These are phyloP conservation scores for Balaenoptera acutorostrata DNA, from an alignment of 2,113 vertebrate species.

Conservation along the genomic window DNA sequence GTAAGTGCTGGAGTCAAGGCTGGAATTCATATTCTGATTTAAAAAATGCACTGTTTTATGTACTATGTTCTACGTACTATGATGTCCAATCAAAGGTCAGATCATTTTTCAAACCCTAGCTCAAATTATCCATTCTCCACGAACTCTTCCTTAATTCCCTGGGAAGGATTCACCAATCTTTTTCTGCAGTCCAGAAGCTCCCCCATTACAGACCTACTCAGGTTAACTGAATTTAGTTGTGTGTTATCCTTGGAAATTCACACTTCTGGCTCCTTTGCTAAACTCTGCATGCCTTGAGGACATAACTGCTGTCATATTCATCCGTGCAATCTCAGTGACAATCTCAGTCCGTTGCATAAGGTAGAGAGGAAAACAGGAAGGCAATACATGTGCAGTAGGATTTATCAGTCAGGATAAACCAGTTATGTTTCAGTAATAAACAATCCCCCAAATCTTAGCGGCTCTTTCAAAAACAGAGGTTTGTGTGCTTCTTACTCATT, in stretches of 20 bases:
- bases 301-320: neutral
- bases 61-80: neutral
- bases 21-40: neutral
- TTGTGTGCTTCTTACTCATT: neutral
- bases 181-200: neutral
- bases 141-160: neutral
- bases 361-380: neutral
- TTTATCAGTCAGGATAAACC: neutral
- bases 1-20: neutral
- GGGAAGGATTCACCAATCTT: neutral
- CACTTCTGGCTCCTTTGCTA: neutral
- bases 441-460: neutral
- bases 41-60: neutral
- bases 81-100: neutral
- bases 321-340: neutral
- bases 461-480: neutral
- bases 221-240: neutral
- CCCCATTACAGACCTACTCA: neutral
- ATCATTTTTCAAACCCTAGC: neutral
- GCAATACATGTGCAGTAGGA: neutral
- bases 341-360: neutral
- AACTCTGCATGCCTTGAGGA: neutral
- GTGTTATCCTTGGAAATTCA: neutral
- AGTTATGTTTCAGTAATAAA: neutral
- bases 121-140: neutral